A percentile compares a stretch with the other conserved stretches of the same genome.
Evolutionary conservation across 2,113 vertebrate species (phyloP).

Genomic region (Nesogale talazaci): DNA sequence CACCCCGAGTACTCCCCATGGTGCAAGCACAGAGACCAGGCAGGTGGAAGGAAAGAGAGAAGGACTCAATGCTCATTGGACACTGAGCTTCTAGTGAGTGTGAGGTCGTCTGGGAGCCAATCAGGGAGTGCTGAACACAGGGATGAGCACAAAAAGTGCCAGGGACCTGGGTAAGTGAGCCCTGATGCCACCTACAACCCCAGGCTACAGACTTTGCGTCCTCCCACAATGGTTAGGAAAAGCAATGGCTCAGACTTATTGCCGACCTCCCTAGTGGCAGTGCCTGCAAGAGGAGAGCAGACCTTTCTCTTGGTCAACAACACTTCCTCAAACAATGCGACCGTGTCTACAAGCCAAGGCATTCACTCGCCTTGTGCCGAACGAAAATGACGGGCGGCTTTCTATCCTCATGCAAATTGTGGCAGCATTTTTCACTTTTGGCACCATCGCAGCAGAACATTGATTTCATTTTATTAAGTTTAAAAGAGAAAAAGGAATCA

Average conservation of each 20-base stretch:
- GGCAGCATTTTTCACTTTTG: neutral
- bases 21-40: neutral
- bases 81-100: neutral
- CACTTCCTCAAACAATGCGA: neutral
- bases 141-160: neutral
- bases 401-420: neutral
- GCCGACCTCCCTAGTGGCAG: neutral
- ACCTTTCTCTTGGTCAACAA: neutral
- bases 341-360: neutral
- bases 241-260: neutral
- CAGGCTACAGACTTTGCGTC: neutral
- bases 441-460: neutral
- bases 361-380: neutral
- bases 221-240: neutral
- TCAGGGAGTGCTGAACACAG: neutral
- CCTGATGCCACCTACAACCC: neutral
- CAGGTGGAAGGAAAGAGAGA: neutral
- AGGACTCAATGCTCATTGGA: neutral
- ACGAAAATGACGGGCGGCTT: neutral
- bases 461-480: slow-evolving; percentile 22
- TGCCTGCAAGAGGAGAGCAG: neutral
- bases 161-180: neutral
- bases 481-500: neutral
- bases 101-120: neutral
- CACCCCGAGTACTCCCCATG: neutral